A percentile compares a stretch with the other conserved stretches of the same genome.
These are phyloP conservation scores for Sminthurinus signatus DNA, from an alignment of 1,140 invertebrate genomes.

Conservation along the genomic window DNA sequence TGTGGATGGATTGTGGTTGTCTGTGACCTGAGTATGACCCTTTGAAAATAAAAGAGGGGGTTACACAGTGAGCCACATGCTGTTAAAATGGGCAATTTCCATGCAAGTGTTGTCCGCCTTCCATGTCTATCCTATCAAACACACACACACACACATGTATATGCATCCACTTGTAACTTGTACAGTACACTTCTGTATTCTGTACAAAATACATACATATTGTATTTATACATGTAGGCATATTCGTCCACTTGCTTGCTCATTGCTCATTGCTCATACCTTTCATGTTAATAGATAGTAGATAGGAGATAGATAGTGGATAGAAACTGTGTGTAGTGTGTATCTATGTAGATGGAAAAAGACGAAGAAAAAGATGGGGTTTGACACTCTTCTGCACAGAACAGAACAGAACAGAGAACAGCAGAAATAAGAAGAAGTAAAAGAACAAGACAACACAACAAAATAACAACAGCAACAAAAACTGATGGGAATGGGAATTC, in stretches of 20 bases:
- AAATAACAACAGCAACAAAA: too few species aligned
- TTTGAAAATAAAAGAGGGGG: slow-evolving; percentile 40
- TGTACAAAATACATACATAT: too few species aligned
- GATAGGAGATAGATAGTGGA: too few species aligned
- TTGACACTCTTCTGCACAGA: slow-evolving; percentile 17
- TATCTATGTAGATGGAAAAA: too few species aligned
- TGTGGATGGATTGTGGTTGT: slow-evolving; percentile 38
- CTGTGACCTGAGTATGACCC: slow-evolving; percentile 36
- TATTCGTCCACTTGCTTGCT: too few species aligned
- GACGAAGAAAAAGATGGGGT: slow-evolving; percentile 13
- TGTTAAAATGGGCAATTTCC: slow-evolving; percentile 41
- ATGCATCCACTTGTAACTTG: too few species aligned
- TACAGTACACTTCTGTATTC: too few species aligned
- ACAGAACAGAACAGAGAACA: not conserved
- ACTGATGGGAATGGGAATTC: not conserved
- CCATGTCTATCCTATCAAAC: slow-evolving; percentile 11
- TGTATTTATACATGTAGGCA: too few species aligned
- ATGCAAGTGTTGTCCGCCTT: slow-evolving; percentile 41
- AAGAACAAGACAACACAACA: too few species aligned
- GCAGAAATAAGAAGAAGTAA: not conserved
- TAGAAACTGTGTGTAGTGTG: too few species aligned
- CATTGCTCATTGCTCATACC: too few species aligned
- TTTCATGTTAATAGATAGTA: too few species aligned
- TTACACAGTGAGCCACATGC: slow-evolving; percentile 37
- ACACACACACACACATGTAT: not conserved